Conservation (phyloP, 2,888 invertebrate genomes). For the Unio delphinus region DNA sequence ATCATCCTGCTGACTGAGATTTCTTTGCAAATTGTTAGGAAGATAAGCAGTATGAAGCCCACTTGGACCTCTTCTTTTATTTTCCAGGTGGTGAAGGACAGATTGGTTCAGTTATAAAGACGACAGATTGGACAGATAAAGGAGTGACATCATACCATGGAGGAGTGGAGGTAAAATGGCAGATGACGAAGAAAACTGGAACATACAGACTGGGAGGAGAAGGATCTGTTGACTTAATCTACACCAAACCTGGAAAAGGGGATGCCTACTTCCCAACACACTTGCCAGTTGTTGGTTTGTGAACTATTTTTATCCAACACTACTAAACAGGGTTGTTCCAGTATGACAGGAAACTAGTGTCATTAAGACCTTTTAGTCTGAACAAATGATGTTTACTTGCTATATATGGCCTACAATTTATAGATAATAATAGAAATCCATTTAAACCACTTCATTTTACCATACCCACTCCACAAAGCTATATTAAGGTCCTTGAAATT, state of each 20-base stretch:
- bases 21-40: no score
- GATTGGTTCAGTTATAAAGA: slow-evolving; percentile 22
- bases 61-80: no score
- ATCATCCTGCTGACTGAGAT: no score
- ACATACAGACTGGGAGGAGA: slow-evolving; percentile 44
- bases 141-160: slow-evolving; percentile 22
- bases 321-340: neutral
- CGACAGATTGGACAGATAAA: slow-evolving; percentile 27
- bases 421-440: no score
- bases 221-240: slow-evolving; percentile 49
- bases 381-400: no score
- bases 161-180: slow-evolving; percentile 45
- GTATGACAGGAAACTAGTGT: neutral
- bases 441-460: no score
- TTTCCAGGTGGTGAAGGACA: slow-evolving; percentile 33
- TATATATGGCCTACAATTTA: no score
- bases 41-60: no score
- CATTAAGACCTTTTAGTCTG: no score
- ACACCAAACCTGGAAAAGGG: slow-evolving; percentile 24
- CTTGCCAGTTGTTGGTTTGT: slow-evolving; percentile 43
- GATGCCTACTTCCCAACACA: slow-evolving; percentile 40
- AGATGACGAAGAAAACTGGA: slow-evolving; percentile 27
- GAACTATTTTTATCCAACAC: neutral
- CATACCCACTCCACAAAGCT: no score
- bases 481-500: no score